A percentile compares a stretch with the other conserved stretches of the same genome.
phyloP scores from a whole-genome alignment of 1,140 invertebrate species.

The Potamilus streckersoni region DNA sequence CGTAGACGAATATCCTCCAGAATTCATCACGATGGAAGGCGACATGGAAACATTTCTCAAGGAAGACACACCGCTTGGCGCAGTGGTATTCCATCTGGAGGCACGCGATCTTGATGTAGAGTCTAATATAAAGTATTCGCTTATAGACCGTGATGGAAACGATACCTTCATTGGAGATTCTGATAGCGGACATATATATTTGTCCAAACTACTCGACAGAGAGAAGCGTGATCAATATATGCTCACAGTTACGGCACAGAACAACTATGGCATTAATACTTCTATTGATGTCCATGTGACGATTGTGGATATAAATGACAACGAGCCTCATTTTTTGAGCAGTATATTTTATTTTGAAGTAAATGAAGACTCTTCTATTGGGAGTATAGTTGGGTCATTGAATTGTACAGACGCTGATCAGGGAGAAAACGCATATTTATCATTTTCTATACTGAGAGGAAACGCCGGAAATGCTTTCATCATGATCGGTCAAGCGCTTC shows the following conservation, averaged over 20 bases:
- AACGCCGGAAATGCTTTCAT: conserved; percentile 9
- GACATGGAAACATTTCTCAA: conserved; percentile 10
- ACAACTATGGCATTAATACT: neutral
- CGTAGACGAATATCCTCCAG: conserved; percentile 23
- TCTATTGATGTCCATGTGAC: conserved; percentile 6
- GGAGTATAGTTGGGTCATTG: conserved; percentile 6
- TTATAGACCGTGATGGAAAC: neutral
- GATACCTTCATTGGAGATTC: conserved; percentile 18
- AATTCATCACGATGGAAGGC: conserved; percentile 16
- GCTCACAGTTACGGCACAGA: conserved; percentile 10
- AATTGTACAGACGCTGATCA: conserved; percentile 12
- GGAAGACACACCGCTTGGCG: conserved; percentile 24
- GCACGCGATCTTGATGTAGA: conserved; percentile 24
- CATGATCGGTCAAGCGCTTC: neutral
- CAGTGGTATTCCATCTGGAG: conserved; percentile 8
- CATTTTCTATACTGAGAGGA: conserved; percentile 10
- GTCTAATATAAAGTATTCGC: conserved; percentile 4
- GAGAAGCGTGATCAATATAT: conserved; percentile 14
- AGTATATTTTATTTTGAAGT: conserved; percentile 24
- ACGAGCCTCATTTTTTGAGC: conserved; percentile 15
- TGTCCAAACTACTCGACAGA: conserved; percentile 14
- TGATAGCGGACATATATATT: conserved; percentile 16
- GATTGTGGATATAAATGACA: conserved; percentile 24
- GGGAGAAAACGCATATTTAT: conserved; percentile 14
- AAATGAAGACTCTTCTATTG: conserved; percentile 1